Evolutionary conservation across 2,888 invertebrate species (phyloP), one percentile per base, ranked within the genome.

Genomic region (Seira sanloemensis): DNA sequence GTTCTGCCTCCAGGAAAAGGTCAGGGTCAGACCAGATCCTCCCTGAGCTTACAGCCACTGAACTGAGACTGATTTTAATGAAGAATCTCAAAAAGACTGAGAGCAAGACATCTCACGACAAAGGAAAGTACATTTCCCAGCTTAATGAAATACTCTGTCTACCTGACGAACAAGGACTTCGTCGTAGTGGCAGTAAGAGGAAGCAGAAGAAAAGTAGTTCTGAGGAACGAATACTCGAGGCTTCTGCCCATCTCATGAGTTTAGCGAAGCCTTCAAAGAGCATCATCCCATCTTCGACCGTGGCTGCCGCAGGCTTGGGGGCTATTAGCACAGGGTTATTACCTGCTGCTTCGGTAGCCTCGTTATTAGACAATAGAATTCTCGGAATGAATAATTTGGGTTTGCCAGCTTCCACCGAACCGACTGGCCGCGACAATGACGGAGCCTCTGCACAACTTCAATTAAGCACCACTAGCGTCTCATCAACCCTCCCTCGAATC

Each of bases 41-140:
- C n/a, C 87, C 87, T 1, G 86, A 87, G 58, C 77, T 87, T 18
- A 81, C 87, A 2, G 67, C 85, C 0, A 27, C 50, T 9, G 87
- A 87, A 21, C 72, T 87, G 50, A 87, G 83, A 85, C 65, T 77
- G 75, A 84, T 87, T 65, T 78, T 87, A 66, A 77, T 26, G 27
- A 84, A 86, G 46, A 84, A 84, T 75, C 25, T 68, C 23, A 79
- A 82, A 27, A 80, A 76, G 68, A 37, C 80, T 46, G 83, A 77
- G 18, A 58, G 58, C 5, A 58, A 58, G n/a, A n/a, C 58, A 58
- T 4, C 5, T 4, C 74, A 67, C 21, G 80, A 80, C 68, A 73
- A 80, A 54, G 71, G 46, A 19, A 25, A 27, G 18, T 83, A 83
- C 26, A 83, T 83, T 21, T 83, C 73, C 0, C 77, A 83, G 37